Conservation (phyloP, 2,888 invertebrate species). For the Apantesis nais region DNA sequence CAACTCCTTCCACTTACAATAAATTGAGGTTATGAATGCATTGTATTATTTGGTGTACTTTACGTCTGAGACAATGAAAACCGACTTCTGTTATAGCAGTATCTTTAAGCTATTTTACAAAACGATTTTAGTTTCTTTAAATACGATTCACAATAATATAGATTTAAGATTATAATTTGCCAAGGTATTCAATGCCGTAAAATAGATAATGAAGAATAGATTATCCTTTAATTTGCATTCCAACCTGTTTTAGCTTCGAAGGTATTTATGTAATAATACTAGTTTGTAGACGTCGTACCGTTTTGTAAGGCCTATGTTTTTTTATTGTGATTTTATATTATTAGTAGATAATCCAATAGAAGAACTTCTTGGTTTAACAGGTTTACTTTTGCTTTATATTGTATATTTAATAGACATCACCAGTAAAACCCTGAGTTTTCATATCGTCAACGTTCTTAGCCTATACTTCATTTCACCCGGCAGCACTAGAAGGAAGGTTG, state of each 20-base stretch:
- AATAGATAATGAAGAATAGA: not conserved
- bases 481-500: too few relatives aligned
- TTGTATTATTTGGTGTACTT: not conserved
- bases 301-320: not conserved
- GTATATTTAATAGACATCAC: too few relatives aligned
- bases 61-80: not conserved
- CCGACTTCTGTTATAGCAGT: not conserved
- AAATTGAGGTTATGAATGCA: not conserved
- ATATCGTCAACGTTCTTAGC: too few relatives aligned
- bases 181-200: not conserved
- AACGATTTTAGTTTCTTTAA: not conserved
- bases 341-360: not conserved
- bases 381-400: too few relatives aligned
- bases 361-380: not conserved
- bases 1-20: not conserved
- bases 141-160: not conserved
- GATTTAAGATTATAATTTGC: not conserved
- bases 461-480: too few relatives aligned
- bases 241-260: not conserved
- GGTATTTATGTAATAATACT: not conserved
- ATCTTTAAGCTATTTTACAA: not conserved
- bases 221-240: not conserved
- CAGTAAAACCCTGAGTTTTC: too few relatives aligned
- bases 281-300: not conserved
- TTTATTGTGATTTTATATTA: not conserved